Evolutionary conservation across 2,888 invertebrate species (phyloP).

Genomic region (Campopleginae sp.): DNA sequence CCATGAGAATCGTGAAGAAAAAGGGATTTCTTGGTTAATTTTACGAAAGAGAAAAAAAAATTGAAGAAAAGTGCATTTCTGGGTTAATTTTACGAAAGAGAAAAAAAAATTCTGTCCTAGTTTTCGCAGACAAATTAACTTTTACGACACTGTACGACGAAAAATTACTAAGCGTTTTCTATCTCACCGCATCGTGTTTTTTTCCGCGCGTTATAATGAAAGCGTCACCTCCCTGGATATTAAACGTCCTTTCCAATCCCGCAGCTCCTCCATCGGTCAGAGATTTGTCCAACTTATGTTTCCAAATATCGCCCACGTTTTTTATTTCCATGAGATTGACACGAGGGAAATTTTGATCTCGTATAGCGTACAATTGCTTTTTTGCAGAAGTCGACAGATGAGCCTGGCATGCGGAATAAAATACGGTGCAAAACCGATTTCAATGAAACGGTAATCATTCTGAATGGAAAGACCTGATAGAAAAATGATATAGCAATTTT

Average conservation of each 20-base stretch:
- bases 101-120: not conserved
- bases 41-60: not conserved
- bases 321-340: constrained; percentile 78
- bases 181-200: constrained; percentile 85
- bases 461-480: not conserved
- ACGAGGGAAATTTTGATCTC: constrained; percentile 84
- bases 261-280: constrained; percentile 83
- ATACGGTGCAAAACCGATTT: not conserved
- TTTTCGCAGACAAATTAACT: too few relatives aligned
- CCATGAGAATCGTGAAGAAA: not conserved
- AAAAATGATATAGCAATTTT: not conserved
- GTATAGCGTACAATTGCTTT: constrained; percentile 85
- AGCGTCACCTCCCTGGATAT: constrained; percentile 85
- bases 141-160: too few relatives aligned
- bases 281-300: constrained; percentile 78
- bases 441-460: not conserved
- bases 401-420: constrained; percentile 72
- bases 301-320: constrained; percentile 71
- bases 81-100: not conserved
- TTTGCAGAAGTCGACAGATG: constrained; percentile 86
- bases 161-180: too few relatives aligned
- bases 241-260: constrained; percentile 80
- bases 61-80: not conserved
- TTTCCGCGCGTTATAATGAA: constrained; percentile 86
- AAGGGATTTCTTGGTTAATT: not conserved